Conservation (phyloP, 2,113 vertebrate species). For the Micronycteris hirsuta region DNA sequence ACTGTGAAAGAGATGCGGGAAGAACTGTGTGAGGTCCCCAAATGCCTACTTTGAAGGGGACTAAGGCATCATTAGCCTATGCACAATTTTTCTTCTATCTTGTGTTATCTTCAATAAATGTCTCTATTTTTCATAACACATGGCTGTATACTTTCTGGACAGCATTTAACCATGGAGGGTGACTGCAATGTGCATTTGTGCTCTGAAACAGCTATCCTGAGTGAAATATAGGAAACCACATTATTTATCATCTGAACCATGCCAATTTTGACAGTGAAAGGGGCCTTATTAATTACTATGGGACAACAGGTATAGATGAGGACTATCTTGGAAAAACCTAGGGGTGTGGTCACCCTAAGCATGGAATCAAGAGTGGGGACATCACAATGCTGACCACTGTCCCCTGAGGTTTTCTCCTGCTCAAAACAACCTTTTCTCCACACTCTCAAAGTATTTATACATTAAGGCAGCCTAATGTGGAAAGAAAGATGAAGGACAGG, state of each 20-base stretch:
- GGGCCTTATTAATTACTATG: not conserved
- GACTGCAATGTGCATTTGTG: not conserved
- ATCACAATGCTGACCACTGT: not conserved
- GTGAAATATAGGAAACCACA: not conserved
- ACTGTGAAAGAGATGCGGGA: too few species aligned
- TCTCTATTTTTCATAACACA: too few species aligned
- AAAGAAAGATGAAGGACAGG: not conserved
- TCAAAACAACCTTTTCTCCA: not conserved
- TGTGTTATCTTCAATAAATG: too few species aligned
- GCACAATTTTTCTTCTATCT: too few species aligned
- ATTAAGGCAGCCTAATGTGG: not conserved
- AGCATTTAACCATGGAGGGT: not conserved
- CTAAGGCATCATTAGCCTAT: too few species aligned
- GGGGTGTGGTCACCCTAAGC: not conserved
- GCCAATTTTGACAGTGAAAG: not conserved
- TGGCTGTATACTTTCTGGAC: too few species aligned
- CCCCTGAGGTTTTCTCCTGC: not conserved
- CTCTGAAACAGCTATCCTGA: not conserved
- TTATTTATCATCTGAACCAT: not conserved
- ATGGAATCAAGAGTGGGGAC: not conserved
- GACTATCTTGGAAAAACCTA: not conserved
- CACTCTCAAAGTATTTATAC: too few species aligned
- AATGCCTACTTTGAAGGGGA: too few species aligned
- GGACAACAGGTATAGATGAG: not conserved
- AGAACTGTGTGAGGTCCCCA: too few species aligned